These are phyloP conservation scores for Candoia aspera DNA, from an alignment of 2,113 vertebrate genomes.

Conservation along the genomic window DNA sequence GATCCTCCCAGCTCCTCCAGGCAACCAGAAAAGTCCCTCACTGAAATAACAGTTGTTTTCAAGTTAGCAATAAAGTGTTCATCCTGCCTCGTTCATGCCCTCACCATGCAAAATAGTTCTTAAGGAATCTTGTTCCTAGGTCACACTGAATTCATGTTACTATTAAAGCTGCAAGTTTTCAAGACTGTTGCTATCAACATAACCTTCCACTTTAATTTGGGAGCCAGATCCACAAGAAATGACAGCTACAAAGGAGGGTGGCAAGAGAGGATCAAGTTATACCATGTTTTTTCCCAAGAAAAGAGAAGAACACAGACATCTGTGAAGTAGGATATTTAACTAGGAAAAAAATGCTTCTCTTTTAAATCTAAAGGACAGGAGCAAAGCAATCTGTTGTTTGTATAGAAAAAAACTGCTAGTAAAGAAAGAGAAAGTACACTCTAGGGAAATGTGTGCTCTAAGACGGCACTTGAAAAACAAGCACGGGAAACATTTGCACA, in stretches of 20 bases:
- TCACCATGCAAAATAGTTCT: neutral
- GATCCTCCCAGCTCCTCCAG: neutral
- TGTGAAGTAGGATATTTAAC: conserved; percentile 49
- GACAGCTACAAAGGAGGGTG: neutral
- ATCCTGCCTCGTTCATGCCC: neutral
- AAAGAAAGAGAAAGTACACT: conserved; percentile 66
- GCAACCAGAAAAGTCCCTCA: neutral
- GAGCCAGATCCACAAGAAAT: conserved; percentile 11
- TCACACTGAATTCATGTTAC: neutral
- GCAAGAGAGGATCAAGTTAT: neutral
- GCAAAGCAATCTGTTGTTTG: conserved; percentile 75
- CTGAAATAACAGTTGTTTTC: neutral
- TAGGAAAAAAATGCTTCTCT: neutral
- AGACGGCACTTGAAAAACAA: conserved; percentile 67
- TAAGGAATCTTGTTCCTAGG: neutral
- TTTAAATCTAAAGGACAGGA: conserved; percentile 66
- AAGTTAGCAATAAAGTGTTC: neutral
- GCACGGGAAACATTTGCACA: conserved; percentile 54
- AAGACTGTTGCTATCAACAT: neutral
- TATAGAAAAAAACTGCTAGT: conserved; percentile 52
- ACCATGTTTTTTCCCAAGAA: neutral
- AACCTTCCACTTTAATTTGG: neutral
- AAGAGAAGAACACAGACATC: conserved; percentile 47
- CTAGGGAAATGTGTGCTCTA: conserved; percentile 57
- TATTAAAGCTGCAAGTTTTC: neutral